These are phyloP conservation scores for Colossoma macropomum DNA, from an alignment of 2,113 vertebrate genomes.

Conservation along the genomic window DNA sequence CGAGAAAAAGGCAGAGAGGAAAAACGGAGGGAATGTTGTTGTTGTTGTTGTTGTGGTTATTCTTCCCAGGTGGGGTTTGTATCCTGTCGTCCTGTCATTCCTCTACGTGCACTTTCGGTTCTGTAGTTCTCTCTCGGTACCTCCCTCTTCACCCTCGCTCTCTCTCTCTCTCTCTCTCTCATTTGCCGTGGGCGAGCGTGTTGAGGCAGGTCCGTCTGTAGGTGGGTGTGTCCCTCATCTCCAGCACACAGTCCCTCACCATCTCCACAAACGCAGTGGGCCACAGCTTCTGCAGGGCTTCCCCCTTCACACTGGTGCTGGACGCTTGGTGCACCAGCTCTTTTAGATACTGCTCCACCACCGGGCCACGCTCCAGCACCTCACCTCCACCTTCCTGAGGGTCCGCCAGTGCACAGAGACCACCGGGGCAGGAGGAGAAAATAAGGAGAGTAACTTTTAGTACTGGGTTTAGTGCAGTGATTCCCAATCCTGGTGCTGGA, in stretches of 20 bases:
- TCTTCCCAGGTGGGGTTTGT: not conserved
- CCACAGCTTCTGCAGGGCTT: conserved; percentile 94
- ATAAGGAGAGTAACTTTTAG: not conserved
- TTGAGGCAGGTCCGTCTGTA: conserved; percentile 88
- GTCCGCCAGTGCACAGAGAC: not conserved
- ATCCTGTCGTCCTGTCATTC: conserved; percentile 3
- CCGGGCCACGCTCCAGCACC: conserved; percentile 60
- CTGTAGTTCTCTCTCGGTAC: not conserved
- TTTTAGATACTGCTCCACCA: conserved; percentile 82
- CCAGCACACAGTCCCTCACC: conserved; percentile 90
- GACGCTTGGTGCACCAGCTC: conserved; percentile 85
- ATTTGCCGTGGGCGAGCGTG: conserved; percentile 78
- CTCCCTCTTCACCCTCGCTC: too few relatives aligned
- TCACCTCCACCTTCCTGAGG: conserved; percentile 71
- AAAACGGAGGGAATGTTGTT: conserved; percentile 15
- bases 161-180: conserved; percentile 33
- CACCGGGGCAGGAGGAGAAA: not conserved
- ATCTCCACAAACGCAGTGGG: conserved; percentile 94
- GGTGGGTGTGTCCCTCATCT: conserved; percentile 84
- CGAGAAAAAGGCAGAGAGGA: not conserved
- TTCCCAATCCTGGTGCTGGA: not conserved
- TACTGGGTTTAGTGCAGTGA: not conserved
- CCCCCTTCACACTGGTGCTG: conserved; percentile 89
- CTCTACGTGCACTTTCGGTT: not conserved
- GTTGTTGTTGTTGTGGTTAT: not conserved